Percentiles rank a stretch among this genome's conserved stretches.
phyloP scores from a whole-genome alignment of 2,888 invertebrate genomes.

The Salticus scenicus region DNA sequence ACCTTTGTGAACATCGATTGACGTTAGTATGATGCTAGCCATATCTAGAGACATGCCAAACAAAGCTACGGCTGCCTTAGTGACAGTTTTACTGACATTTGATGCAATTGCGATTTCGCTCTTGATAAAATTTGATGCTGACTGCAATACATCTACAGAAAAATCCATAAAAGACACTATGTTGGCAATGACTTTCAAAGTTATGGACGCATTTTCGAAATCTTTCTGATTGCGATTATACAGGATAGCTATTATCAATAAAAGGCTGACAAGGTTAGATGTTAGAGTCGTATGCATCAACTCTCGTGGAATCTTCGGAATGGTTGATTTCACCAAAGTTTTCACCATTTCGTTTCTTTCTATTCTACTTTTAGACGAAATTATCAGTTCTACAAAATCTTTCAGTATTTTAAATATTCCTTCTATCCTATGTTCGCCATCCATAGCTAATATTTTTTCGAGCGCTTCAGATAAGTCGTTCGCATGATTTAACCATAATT shows the following conservation, averaged over 20 bases:
- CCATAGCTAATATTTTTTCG: neutral
- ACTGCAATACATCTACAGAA: neutral
- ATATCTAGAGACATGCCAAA: neutral
- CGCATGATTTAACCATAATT: neutral
- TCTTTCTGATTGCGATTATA: neutral
- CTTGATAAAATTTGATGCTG: neutral
- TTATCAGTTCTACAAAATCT: neutral
- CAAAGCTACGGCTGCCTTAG: neutral
- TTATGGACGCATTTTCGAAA: neutral
- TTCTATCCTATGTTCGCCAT: neutral
- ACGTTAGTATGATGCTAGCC: neutral
- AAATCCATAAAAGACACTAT: neutral
- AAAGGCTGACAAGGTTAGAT: neutral
- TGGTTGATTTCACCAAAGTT: neutral
- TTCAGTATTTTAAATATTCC: neutral
- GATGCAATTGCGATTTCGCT: neutral
- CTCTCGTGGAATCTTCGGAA: neutral
- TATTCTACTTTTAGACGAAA: neutral
- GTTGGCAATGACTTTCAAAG: neutral
- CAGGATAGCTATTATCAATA: neutral
- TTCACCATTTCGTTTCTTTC: neutral
- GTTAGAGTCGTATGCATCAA: neutral
- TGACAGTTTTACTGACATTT: neutral
- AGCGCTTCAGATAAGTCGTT: neutral
- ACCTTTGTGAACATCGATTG: neutral